phyloP scores from a whole-genome alignment of 2,797 vertebrate genomes.

The Carapus acus region DNA sequence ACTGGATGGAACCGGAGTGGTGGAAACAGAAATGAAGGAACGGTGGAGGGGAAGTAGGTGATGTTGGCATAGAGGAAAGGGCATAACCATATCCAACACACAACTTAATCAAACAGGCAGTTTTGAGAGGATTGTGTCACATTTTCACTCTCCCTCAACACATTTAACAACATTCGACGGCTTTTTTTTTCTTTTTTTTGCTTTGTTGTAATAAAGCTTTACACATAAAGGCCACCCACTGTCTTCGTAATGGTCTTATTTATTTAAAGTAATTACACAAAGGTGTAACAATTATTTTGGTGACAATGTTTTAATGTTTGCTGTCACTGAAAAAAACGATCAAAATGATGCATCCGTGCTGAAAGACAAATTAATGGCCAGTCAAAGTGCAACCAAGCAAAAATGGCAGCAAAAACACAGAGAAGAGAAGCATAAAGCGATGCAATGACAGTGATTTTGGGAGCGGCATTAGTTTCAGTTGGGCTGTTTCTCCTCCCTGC shows the following conservation, averaged over 20 bases:
- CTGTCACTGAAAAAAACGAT: too few relatives aligned
- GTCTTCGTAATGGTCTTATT: neutral
- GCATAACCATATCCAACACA: constrained; percentile 3
- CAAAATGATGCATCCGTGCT: neutral
- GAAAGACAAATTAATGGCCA: neutral
- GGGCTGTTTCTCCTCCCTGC: neutral
- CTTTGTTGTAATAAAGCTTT: constrained; percentile 1
- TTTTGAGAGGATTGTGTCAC: constrained; percentile 22
- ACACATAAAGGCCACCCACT: neutral
- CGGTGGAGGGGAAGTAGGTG: constrained; percentile 8
- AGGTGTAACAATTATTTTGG: constrained; percentile 17
- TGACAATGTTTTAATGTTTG: constrained; percentile 18
- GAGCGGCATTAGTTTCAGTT: neutral
- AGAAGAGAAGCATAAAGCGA: neutral
- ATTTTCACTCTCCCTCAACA: neutral
- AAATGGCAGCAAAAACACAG: neutral
- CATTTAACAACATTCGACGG: too few relatives aligned
- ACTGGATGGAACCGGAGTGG: constrained; percentile 41
- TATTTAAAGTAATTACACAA: constrained; percentile 17
- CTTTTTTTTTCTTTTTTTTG: constrained; percentile 7
- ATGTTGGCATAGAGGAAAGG: constrained; percentile 27
- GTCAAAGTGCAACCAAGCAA: neutral
- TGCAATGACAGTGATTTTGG: too few relatives aligned
- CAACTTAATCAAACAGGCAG: constrained; percentile 23
- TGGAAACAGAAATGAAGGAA: constrained; percentile 34